Conservation (phyloP, 2,797 vertebrate genomes). For the Tarsius wallacei region DNA sequence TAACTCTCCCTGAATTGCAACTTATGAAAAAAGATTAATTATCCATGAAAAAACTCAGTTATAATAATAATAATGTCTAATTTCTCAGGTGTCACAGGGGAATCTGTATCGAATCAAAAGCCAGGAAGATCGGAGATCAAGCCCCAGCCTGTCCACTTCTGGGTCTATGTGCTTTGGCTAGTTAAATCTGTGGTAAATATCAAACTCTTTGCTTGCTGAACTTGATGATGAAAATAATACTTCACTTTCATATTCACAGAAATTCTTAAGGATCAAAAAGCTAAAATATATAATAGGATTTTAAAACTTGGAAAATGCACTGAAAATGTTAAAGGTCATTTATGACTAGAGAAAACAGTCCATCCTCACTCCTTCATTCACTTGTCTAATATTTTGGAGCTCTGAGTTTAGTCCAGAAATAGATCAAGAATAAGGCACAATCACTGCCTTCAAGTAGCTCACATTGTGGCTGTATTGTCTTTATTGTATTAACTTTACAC, state of each 20-base stretch:
- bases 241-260: not conserved
- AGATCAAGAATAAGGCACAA: not conserved
- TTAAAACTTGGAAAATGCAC: not conserved
- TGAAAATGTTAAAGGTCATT: not conserved
- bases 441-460: not conserved
- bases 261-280: not conserved
- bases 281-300: not conserved
- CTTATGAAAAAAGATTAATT: not conserved
- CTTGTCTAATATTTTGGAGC: not conserved
- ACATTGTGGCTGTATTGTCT: not conserved
- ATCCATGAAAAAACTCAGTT: not conserved
- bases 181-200: not conserved
- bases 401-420: not conserved
- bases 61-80: not conserved
- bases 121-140: not conserved
- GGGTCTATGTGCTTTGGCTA: no score
- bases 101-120: not conserved
- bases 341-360: not conserved
- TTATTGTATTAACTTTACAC: not conserved
- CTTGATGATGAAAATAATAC: not conserved
- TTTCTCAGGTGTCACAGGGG: not conserved
- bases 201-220: not conserved
- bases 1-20: not conserved
- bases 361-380: no score
- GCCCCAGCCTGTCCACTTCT: not conserved